phyloP scores from a whole-genome alignment of 2,113 vertebrate genomes.

The Gila orcuttii region DNA sequence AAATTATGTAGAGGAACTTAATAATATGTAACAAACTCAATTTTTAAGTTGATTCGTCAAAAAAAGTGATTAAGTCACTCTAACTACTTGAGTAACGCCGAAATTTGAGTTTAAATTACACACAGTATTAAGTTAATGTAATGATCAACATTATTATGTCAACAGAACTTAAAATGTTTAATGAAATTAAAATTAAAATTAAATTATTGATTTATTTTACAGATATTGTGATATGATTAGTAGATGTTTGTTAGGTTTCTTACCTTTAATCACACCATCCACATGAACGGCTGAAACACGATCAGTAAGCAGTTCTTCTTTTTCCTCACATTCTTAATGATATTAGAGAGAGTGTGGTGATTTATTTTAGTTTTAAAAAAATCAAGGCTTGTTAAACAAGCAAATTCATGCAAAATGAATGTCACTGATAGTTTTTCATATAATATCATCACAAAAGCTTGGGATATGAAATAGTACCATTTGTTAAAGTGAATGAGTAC shows the following conservation, averaged over 20 bases:
- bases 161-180: no score
- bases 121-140: no score
- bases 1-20: no score
- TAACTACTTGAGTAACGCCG: no score
- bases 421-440: background rate
- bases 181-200: no score
- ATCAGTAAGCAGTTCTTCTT: background rate
- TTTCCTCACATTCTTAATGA: slow-evolving; percentile 9
- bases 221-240: no score
- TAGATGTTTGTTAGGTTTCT: background rate
- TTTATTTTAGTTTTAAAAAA: background rate
- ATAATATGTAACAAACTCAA: no score
- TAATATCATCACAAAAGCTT: background rate
- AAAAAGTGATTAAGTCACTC: no score
- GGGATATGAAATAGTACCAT: background rate
- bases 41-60: no score
- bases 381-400: background rate
- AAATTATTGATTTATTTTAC: no score
- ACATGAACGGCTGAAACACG: background rate
- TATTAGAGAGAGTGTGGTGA: background rate
- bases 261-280: slow-evolving; percentile 7
- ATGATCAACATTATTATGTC: no score
- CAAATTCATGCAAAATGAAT: background rate
- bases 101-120: no score
- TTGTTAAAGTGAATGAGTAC: background rate